These are phyloP conservation scores for Callocephalon fimbriatum DNA, from an alignment of 2,113 vertebrate species.

Conservation along the genomic window DNA sequence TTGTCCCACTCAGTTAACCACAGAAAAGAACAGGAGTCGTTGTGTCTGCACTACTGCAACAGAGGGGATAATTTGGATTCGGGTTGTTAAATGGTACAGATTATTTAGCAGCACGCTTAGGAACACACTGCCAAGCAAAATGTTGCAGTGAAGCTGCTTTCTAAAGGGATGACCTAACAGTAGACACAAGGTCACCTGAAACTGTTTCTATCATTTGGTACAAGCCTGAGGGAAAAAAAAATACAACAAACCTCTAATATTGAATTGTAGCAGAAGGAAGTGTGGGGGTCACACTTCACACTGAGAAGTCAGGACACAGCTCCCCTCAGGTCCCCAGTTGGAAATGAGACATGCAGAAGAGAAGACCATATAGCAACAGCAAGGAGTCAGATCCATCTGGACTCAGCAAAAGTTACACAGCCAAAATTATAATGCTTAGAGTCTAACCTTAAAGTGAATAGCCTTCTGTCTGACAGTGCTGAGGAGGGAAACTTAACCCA, in stretches of 20 bases:
- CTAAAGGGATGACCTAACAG: neutral
- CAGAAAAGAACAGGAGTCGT: neutral
- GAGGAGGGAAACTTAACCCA: neutral
- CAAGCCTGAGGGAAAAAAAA: neutral
- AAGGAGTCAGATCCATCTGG: neutral
- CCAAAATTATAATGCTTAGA: neutral
- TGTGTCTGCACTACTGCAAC: neutral
- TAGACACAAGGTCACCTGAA: neutral
- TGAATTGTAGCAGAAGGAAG: neutral
- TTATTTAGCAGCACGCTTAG: neutral
- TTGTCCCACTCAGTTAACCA: neutral
- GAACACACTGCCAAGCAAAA: neutral
- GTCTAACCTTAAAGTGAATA: neutral
- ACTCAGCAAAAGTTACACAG: neutral
- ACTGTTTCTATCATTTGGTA: neutral
- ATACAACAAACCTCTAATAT: neutral
- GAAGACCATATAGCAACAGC: neutral
- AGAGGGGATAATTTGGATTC: neutral
- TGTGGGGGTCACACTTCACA: neutral
- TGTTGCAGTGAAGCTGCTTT: neutral
- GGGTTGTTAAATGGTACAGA: neutral
- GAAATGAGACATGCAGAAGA: neutral
- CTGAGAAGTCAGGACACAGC: neutral
- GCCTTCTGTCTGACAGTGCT: neutral
- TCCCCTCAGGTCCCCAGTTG: neutral